Evolutionary conservation across 1,140 invertebrate species (phyloP).

Genomic region (Dendrolimus punctatus): DNA sequence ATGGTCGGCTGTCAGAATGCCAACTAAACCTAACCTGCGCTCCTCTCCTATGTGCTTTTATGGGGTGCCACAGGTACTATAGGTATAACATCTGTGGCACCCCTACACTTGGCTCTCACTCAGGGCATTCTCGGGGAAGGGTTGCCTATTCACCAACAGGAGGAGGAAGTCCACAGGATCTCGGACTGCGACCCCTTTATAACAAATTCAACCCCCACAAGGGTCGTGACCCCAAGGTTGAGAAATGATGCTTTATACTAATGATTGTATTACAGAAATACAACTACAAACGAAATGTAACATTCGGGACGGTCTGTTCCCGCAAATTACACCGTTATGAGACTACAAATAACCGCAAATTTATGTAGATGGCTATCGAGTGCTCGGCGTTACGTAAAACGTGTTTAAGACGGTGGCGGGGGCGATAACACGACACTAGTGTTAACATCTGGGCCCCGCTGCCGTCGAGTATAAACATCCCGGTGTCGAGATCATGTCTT

Average conservation of each 20-base stretch:
- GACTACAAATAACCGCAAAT: conserved; percentile 57
- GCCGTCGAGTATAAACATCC: conserved; percentile 38
- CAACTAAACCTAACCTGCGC: too few relatives aligned
- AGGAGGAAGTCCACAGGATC: too few relatives aligned
- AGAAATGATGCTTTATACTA: conserved; percentile 13
- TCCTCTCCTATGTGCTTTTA: too few relatives aligned
- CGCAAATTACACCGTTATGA: conserved; percentile 50
- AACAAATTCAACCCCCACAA: too few relatives aligned
- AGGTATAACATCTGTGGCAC: too few relatives aligned
- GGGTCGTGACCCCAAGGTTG: too few relatives aligned
- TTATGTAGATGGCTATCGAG: conserved; percentile 61
- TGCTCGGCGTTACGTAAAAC: conserved; percentile 48
- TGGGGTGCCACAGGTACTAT: too few relatives aligned
- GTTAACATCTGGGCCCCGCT: conserved; percentile 40
- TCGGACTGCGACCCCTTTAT: too few relatives aligned
- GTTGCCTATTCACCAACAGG: too few relatives aligned
- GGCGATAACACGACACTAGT: conserved; percentile 43
- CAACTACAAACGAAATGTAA: conserved; percentile 32
- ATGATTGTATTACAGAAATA: conserved; percentile 35
- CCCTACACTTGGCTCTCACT: too few relatives aligned
- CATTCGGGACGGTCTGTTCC: conserved; percentile 32
- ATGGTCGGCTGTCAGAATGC: too few relatives aligned
- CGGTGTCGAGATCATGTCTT: conserved; percentile 42
- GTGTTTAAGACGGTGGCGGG: conserved; percentile 44
- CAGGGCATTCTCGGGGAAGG: too few relatives aligned